Conservation (phyloP, 2,113 vertebrate species). For the Rhinoderma darwinii region DNA sequence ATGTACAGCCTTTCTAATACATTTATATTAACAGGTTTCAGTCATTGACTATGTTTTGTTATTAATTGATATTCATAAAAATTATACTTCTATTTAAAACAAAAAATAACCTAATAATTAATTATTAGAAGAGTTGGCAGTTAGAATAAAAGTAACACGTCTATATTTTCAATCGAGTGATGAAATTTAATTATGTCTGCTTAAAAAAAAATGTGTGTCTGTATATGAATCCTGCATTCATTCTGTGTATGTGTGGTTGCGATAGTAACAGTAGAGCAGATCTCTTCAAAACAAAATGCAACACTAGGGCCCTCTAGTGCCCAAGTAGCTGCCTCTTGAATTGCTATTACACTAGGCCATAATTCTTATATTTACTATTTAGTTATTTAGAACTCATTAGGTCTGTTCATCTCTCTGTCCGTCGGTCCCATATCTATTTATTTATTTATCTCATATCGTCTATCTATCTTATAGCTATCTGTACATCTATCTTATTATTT, state of each 20-base stretch:
- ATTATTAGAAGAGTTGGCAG: neutral
- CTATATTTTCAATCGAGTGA: neutral
- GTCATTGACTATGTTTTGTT: neutral
- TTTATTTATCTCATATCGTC: too few relatives aligned
- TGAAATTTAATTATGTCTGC: neutral
- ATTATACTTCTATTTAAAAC: neutral
- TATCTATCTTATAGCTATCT: too few relatives aligned
- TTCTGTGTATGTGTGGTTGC: conserved; percentile 31
- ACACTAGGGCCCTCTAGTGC: conserved; percentile 25
- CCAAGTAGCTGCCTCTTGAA: neutral
- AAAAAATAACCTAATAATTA: neutral
- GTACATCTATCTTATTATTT: too few relatives aligned
- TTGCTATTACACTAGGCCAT: too few relatives aligned
- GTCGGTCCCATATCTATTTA: too few relatives aligned
- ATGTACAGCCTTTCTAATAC: neutral
- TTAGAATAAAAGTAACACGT: neutral
- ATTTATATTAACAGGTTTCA: neutral
- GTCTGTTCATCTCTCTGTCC: too few relatives aligned
- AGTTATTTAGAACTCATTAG: too few relatives aligned
- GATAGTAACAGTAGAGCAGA: conserved; percentile 9
- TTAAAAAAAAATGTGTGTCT: neutral
- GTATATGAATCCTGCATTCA: neutral
- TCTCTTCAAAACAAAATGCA: neutral
- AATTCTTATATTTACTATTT: neutral
- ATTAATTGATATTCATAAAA: neutral